A percentile compares a stretch with the other conserved stretches of the same genome.
phyloP scores from a whole-genome alignment of 2,113 vertebrate genomes.

The Loxodonta africana region DNA sequence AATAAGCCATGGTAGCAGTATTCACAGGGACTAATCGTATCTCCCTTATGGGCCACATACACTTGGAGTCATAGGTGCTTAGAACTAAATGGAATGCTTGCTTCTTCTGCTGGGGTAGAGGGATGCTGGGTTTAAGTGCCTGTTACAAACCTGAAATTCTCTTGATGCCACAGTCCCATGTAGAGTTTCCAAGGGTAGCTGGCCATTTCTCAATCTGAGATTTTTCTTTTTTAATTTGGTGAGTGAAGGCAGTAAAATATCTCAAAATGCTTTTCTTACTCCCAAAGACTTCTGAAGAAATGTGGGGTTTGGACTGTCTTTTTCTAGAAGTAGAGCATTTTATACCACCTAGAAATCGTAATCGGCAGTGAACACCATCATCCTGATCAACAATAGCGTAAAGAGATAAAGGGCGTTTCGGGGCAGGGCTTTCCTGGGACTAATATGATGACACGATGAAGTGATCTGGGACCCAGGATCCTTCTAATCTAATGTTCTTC shows the following conservation, averaged over 20 bases:
- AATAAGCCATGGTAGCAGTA: background rate
- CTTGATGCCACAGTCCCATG: background rate
- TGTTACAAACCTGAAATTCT: background rate
- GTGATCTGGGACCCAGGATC: background rate
- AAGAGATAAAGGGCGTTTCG: background rate
- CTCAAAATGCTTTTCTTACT: background rate
- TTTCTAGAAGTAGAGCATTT: background rate
- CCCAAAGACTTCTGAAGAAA: slow-evolving; percentile 10
- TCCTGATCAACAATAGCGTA: background rate
- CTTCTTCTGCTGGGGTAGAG: background rate
- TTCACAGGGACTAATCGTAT: background rate
- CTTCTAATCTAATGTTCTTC: background rate
- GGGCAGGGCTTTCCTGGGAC: background rate
- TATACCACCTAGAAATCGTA: background rate
- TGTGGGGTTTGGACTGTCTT: background rate
- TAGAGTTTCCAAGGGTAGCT: background rate
- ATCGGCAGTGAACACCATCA: background rate
- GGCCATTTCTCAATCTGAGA: slow-evolving; percentile 27
- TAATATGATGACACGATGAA: background rate
- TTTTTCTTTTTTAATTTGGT: background rate
- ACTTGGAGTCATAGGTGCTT: slow-evolving; percentile 15
- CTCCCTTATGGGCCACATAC: background rate
- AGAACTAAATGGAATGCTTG: background rate
- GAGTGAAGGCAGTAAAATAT: background rate
- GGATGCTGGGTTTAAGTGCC: background rate